Evolutionary conservation across 2,113 vertebrate species (phyloP).

Genomic region (Cephalophus harveyi): DNA sequence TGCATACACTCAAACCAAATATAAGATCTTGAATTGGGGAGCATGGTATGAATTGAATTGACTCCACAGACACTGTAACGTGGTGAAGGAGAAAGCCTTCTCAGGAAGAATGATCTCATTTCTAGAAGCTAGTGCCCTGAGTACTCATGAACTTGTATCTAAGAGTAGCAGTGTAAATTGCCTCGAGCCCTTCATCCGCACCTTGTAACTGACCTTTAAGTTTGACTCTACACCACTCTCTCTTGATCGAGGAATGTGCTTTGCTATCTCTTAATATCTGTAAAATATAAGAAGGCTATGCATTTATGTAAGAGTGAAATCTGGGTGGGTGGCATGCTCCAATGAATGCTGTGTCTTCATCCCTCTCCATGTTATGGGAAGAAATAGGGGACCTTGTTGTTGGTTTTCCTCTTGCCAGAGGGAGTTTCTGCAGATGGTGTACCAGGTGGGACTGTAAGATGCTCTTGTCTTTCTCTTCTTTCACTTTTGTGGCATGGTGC

Average conservation of each 20-base stretch:
- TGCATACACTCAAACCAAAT: background rate
- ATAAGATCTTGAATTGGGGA: background rate
- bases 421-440: constrained; percentile 22
- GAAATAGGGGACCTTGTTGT: background rate
- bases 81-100: no score
- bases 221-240: background rate
- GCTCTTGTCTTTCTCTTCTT: constrained; percentile 10
- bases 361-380: background rate
- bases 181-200: background rate
- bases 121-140: background rate
- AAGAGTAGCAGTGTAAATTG: background rate
- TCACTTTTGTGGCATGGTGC: constrained; percentile 59
- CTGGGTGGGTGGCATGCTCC: background rate
- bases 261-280: background rate
- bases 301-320: background rate
- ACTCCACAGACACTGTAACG: background rate
- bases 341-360: background rate
- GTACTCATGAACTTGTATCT: background rate
- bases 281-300: background rate
- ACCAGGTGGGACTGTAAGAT: background rate
- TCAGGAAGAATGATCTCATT: background rate
- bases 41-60: background rate
- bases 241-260: background rate
- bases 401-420: constrained; percentile 29
- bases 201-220: background rate